Evolutionary conservation across 2,888 invertebrate genomes (phyloP).

Genomic region (Drosophila setosimentum): DNA sequence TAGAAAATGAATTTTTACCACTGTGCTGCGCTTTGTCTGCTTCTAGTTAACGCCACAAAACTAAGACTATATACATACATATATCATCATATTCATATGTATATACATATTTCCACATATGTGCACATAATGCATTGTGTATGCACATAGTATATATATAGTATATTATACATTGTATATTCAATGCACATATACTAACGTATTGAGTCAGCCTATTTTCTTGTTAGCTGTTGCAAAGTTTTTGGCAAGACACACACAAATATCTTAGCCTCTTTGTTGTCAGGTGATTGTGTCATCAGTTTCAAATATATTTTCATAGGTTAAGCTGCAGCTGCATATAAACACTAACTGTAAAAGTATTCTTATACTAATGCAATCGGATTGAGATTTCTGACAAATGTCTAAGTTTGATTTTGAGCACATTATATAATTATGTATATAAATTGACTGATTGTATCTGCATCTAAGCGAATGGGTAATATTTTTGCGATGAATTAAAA

Average conservation of each 20-base stretch:
- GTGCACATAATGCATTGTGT: neutral
- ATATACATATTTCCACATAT: neutral
- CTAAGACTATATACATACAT: neutral
- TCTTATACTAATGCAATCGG: neutral
- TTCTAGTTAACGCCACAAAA: neutral
- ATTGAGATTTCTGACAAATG: slow-evolving; percentile 4
- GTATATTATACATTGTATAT: too few relatives aligned
- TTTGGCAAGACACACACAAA: slow-evolving; percentile 2
- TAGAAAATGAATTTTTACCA: neutral
- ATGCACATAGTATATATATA: neutral
- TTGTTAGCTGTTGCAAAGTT: neutral
- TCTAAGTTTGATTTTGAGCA: neutral
- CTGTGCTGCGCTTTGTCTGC: neutral
- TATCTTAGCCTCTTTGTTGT: neutral
- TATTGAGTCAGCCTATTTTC: neutral
- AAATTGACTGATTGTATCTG: neutral
- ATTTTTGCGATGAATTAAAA: neutral
- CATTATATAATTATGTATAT: neutral
- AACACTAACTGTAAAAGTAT: neutral
- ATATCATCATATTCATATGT: neutral
- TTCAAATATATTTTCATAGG: neutral
- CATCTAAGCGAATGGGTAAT: neutral
- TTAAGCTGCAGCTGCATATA: neutral
- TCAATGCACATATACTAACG: slow-evolving; percentile 4
- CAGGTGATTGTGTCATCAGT: neutral